These are phyloP conservation scores for Drosophila malerkotliana DNA, from an alignment of 1,140 invertebrate genomes.

Conservation along the genomic window DNA sequence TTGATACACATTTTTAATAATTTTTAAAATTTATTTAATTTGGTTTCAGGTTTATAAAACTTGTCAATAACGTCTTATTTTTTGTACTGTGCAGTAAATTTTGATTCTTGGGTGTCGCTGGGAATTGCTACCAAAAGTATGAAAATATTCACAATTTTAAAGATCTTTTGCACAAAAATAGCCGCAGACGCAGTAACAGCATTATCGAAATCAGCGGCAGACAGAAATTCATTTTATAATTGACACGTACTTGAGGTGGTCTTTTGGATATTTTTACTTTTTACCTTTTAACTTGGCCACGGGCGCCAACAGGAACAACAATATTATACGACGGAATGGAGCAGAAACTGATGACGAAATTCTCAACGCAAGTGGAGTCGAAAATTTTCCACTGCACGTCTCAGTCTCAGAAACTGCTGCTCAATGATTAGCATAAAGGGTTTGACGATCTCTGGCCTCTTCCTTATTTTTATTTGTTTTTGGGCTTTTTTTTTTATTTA, in stretches of 20 bases:
- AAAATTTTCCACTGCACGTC: conserved; percentile 70
- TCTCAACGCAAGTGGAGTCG: conserved; percentile 14
- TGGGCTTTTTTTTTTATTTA: not conserved
- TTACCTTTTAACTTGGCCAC: conserved; percentile 49
- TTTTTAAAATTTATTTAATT: too few relatives aligned
- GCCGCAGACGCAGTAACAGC: conserved; percentile 31
- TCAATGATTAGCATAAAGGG: conserved; percentile 55
- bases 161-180: conserved; percentile 48
- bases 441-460: conserved; percentile 11
- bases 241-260: conserved; percentile 73
- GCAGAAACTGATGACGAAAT: conserved; percentile 42
- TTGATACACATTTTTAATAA: too few relatives aligned
- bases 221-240: conserved; percentile 59
- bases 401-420: conserved; percentile 27
- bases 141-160: conserved; percentile 49
- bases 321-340: not conserved
- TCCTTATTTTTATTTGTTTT: not conserved
- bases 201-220: conserved; percentile 7
- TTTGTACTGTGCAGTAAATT: not conserved
- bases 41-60: not conserved
- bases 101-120: not conserved
- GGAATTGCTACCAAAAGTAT: conserved; percentile 33
- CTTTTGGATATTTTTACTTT: conserved; percentile 33
- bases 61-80: not conserved
- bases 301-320: conserved; percentile 39